These are phyloP conservation scores for Sinotaia quadrata DNA, from an alignment of 2,888 invertebrate species.

Conservation along the genomic window DNA sequence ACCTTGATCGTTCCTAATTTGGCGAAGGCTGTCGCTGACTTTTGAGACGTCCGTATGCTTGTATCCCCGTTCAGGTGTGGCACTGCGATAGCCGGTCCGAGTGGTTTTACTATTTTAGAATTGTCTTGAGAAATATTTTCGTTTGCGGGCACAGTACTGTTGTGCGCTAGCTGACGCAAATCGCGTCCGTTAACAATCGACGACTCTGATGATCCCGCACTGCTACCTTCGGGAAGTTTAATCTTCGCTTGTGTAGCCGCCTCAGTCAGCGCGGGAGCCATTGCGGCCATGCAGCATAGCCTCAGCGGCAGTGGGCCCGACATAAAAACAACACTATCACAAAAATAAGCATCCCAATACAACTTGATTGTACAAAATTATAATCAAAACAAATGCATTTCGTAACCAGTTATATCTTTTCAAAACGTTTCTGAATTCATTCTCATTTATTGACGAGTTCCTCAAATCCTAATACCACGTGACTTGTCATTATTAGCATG, in stretches of 20 bases:
- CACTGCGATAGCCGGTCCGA: not conserved
- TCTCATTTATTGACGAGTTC: conserved; percentile 26
- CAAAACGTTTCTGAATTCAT: too few species aligned
- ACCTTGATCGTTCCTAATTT: not conserved
- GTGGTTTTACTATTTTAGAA: not conserved
- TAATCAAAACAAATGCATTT: too few species aligned
- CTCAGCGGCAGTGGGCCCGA: conserved; percentile 63
- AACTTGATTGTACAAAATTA: too few species aligned
- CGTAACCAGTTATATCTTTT: too few species aligned
- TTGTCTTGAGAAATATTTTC: conserved; percentile 5
- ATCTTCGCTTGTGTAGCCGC: conserved; percentile 72
- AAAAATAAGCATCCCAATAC: too few species aligned
- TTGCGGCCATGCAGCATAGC: conserved; percentile 74
- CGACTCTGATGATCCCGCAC: conserved; percentile 19
- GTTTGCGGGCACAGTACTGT: not conserved
- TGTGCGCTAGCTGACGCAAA: conserved; percentile 4
- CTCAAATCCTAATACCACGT: conserved; percentile 28
- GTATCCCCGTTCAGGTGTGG: conserved; percentile 25
- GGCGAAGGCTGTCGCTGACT: not conserved
- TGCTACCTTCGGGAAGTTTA: conserved; percentile 48
- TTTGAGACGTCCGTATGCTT: not conserved
- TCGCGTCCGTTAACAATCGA: conserved; percentile 9
- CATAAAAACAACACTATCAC: conserved; percentile 58
- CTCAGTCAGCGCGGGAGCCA: conserved; percentile 95
- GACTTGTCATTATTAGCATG: conserved; percentile 26